Base-by-base conservation (phyloP, 2,797 vertebrate genomes). In the Crenichthys baileyi region DNA sequence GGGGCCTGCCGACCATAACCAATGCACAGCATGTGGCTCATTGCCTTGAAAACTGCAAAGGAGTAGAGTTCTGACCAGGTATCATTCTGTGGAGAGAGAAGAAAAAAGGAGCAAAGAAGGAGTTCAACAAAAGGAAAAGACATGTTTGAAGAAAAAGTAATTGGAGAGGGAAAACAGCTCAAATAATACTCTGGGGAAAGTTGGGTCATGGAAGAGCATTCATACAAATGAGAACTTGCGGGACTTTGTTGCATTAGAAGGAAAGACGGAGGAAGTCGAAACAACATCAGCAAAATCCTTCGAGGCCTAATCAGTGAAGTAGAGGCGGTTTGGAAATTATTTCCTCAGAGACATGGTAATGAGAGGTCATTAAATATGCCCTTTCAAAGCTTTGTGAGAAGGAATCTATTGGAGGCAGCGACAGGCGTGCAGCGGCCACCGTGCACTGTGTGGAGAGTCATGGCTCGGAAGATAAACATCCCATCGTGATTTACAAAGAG, bases 1-100 rank as follows among this genome's bases (percentile, higher is more conserved):
- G 98, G 98, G 0, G 97, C 98, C 91, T 98, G 97, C 24, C 97
- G 95, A 65, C 98, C 98, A 0, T 98, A 98, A 63, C 98, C 98
- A 5, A 99, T 99, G 92, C 98, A 99, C 75, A 99, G 94, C 97
- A 99, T 99, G 96, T 99, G 98, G 90, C 98, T 99, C 98, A 99
- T 99, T 8, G 98, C 97, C 91, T 98, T 99, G 95, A 99, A 99
- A 71, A 98, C 96, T 0, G 97, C 98, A 3, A 97, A 98, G 80
- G 97, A 98, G 89, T 99, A 99, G 2, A 98, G 96, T 92, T 99
- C 97, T 0, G 97, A 97, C 98, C 98, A 99, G 0, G 98, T 97
- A 87, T 99, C 96, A 0, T 99, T 99, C 98, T 99, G 95, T 72
- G 31, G 72, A 80, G 67, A 90, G 79, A 91, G 56, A 81, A 82